Percentiles rank a stretch among this genome's conserved stretches.
Conservation (phyloP, 2,797 vertebrate genomes). For the Xenentodon cancila region DNA sequence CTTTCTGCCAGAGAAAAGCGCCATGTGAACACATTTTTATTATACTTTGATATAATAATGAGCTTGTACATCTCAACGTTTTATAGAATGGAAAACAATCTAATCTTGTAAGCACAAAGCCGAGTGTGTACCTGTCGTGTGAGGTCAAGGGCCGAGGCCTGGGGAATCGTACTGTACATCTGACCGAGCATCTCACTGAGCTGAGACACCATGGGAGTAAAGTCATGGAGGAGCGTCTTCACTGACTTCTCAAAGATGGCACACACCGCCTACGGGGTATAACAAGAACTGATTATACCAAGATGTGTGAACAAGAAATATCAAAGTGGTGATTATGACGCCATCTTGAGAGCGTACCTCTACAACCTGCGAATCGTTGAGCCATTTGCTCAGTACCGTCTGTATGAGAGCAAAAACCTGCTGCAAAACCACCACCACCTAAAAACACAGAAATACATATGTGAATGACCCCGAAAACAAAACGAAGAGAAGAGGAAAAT, state of each 20-base stretch:
- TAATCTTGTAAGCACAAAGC: background rate
- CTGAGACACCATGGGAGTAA: conserved; percentile 98
- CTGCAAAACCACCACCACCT: conserved; percentile 98
- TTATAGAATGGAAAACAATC: background rate
- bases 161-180: conserved; percentile 99
- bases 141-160: conserved; percentile 96
- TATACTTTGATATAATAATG: too few species aligned
- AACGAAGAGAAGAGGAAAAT: background rate
- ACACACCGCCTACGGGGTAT: conserved; percentile 88
- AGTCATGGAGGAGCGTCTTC: conserved; percentile 97
- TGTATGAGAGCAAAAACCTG: conserved; percentile 99
- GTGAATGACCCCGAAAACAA: background rate
- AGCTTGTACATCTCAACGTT: too few species aligned
- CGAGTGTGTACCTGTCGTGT: conserved; percentile 90
- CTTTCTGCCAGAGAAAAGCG: too few species aligned
- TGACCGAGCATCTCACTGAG: conserved; percentile 98
- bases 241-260: conserved; percentile 99
- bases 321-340: background rate
- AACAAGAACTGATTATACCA: conserved; percentile 3
- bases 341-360: conserved; percentile 84
- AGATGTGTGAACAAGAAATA: background rate
- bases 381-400: conserved; percentile 98
- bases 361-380: conserved; percentile 98
- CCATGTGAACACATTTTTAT: too few species aligned
- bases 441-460: conserved; percentile 22